Evolutionary conservation across 2,113 vertebrate genomes (phyloP), one percentile per base, ranked within the genome.

Genomic region (Aptenodytes patagonicus): DNA sequence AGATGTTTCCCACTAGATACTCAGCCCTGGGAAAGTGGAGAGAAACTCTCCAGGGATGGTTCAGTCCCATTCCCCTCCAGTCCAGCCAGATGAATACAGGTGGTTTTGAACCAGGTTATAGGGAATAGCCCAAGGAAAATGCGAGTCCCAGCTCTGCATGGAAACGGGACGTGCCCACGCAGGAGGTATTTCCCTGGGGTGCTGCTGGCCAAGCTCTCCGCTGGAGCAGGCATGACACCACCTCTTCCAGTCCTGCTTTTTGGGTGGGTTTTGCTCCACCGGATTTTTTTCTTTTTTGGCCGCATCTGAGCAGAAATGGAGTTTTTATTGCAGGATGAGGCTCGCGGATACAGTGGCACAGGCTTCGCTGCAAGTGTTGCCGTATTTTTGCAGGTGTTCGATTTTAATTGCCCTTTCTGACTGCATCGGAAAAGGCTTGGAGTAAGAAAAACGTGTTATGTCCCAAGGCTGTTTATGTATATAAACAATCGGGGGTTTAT

Each of bases 401-500:
- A 51, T 84, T 91, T 93, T 87, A 85, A 87, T 82, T 62, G 47
- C 83, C 32, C 7, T 1, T 57, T 58, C 55, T 78, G 60, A 46
- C 24, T 76, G 69, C 51, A 60, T 62, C 47, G 58, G 61, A 31
- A 66, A 90, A 49, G 42, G 34, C 64, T 88, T 9, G 3, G 62
- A 86, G 24, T 61, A 73, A 81, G 69, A 47, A 84, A 73, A 73
- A 40, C 1, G 0, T 52, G 36, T 65, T 81, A 61, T 7, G 9
- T 81, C 73, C 64, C 46, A 58, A 52, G 36, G 60, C 42, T 80
- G 25, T 78, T 89, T 85, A 54, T 52, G 32, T 62, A 55, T 77
- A 82, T 81, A 89, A 81, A 81, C 69, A 70, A 34, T 24, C 52
- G 11, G 54, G 69, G 31, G 46, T 84, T 97, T 94, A 81, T 81